Evolutionary conservation across 2,888 invertebrate genomes (phyloP), one percentile per base, ranked within the genome.

Genomic region (Eurytoma adleriae): DNA sequence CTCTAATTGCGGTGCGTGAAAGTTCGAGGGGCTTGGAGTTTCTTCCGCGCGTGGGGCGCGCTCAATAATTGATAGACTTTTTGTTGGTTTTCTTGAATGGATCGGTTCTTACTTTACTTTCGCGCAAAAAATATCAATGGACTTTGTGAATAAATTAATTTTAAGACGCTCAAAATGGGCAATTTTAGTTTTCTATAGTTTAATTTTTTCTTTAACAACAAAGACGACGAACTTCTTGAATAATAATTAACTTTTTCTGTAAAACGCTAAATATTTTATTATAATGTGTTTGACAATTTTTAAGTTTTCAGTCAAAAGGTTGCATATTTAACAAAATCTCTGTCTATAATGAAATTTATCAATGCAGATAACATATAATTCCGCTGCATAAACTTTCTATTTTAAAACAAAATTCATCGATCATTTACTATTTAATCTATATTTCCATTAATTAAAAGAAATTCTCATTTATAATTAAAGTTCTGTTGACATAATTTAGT

Each of bases 361-460:
- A 50, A 50, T 52, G 56, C n/a, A n/a, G 48, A 52, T 64, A 72
- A 20, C 59, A 61, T 27, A 3, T 73, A 68, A 78, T 72, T 73
- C 27, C 54, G 40, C 61, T 72, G 27, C 3, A 20, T 30, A 20
- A 71, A 71, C 27, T 78, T 72, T 54, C 54, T 16, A 64, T 70
- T 72, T 24, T 50, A 66, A 78, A 72, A 24, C 48, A 48, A 24
- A 72, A 67, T 56, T 54, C 52, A 73, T 62, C 62, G 54, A 73
- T 73, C 52, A 54, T 40, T 40, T 40, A 10, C 7, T 40, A 10
- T 13, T 24, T 52, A 27, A 54, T 27, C 12, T 14, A 12, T 64
- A 74, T 57, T 73, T 62, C 40, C 67, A 2, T 72, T 68, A 73
- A 57, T 69, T 57, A 56, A 66, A 57, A 62, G 14, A 48, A 24